Evolutionary conservation across 2,113 vertebrate species (phyloP).

Genomic region (Anhinga rufa): DNA sequence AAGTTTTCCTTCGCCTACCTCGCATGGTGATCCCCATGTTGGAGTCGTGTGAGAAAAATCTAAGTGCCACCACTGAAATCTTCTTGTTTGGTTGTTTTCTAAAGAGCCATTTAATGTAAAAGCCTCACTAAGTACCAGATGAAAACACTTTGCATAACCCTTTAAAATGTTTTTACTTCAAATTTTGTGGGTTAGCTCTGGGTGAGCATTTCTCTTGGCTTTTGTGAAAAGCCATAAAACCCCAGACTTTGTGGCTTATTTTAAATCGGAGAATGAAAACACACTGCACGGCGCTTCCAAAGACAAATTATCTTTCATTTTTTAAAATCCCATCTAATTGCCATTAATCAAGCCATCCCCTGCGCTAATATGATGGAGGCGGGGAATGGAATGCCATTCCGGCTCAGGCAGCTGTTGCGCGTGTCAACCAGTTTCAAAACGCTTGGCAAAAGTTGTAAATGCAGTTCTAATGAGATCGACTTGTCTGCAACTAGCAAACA

Average conservation of each 20-base stretch:
- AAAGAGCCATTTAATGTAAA: background rate
- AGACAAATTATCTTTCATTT: slow-evolving; percentile 28
- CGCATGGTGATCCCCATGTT: accelerated
- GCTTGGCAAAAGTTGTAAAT: slow-evolving; percentile 60
- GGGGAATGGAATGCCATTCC: background rate
- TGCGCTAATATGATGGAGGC: background rate
- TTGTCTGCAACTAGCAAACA: slow-evolving; percentile 50
- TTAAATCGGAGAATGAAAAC: background rate
- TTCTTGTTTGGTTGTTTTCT: background rate
- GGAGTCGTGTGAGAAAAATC: background rate
- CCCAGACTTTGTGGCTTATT: background rate
- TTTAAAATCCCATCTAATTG: background rate
- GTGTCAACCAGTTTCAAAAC: slow-evolving; percentile 16
- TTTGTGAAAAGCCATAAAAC: background rate
- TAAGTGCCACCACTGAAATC: background rate
- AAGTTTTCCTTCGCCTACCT: background rate
- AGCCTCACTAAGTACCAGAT: background rate
- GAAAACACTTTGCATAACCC: background rate
- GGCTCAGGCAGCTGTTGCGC: slow-evolving; percentile 28
- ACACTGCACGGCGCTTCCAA: background rate
- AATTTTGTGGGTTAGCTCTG: background rate
- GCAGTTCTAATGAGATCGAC: slow-evolving; percentile 33
- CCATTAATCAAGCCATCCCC: slow-evolving; percentile 18
- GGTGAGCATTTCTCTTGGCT: background rate
- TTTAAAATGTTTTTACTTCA: background rate